Conservation (phyloP, 2,797 vertebrate species). For the Anabacerthia variegaticeps region DNA sequence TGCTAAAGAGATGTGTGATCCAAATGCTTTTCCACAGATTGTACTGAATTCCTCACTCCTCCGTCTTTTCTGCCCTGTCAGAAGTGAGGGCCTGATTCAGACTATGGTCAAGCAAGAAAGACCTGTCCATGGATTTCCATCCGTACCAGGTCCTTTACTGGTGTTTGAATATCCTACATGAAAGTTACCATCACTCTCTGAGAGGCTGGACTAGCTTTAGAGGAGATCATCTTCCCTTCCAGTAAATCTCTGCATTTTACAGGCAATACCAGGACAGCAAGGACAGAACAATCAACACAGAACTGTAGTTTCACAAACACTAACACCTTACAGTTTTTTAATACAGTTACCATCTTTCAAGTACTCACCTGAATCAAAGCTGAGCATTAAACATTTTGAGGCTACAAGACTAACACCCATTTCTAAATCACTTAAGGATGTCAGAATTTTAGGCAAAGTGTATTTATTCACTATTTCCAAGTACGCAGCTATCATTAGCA, state of each 20-base stretch:
- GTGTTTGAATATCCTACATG: background rate
- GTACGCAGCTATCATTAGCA: background rate
- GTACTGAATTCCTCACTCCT: background rate
- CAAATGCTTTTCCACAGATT: background rate
- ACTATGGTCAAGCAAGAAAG: background rate
- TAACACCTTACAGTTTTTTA: background rate
- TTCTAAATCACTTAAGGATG: background rate
- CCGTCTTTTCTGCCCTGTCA: background rate
- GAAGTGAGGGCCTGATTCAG: background rate
- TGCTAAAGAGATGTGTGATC: background rate
- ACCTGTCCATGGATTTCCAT: background rate
- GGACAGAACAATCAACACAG: background rate
- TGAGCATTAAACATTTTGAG: background rate
- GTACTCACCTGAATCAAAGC: background rate
- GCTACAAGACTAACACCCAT: background rate
- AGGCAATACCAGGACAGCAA: background rate
- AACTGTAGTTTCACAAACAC: background rate
- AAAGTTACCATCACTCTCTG: background rate
- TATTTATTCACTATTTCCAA: background rate
- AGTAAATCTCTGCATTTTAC: background rate
- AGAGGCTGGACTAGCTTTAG: background rate
- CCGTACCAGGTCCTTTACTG: background rate
- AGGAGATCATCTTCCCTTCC: background rate
- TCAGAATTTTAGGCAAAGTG: background rate
- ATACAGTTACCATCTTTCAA: background rate